Conservation (phyloP, 2,113 vertebrate genomes). For the Meriones unguiculatus region DNA sequence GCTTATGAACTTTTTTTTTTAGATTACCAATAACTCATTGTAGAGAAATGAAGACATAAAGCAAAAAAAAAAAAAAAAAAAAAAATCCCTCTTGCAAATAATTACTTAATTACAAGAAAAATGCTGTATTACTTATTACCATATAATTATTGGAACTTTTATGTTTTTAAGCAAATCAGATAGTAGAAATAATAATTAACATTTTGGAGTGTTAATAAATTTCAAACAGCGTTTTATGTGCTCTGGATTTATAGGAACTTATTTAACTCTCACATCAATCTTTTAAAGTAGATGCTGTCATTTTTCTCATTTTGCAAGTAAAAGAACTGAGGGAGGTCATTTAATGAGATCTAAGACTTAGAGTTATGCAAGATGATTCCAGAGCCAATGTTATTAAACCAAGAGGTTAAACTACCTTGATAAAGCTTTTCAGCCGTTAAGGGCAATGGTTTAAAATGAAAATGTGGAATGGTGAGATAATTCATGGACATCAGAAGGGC, state of each 20-base stretch:
- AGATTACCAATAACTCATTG: constrained; percentile 63
- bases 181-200: neutral
- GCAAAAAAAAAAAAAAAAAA: constrained; percentile 36
- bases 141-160: neutral
- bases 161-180: neutral
- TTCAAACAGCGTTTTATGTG: constrained; percentile 2
- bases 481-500: neutral
- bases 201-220: constrained; percentile 15
- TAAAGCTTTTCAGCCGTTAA: neutral
- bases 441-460: neutral
- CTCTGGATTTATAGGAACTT: constrained; percentile 8
- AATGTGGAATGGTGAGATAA: neutral
- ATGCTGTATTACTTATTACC: neutral
- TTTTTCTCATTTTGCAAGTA: neutral
- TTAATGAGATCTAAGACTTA: neutral
- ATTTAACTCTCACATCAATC: neutral
- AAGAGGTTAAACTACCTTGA: neutral
- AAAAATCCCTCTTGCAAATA: constrained; percentile 20
- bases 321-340: neutral
- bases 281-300: neutral
- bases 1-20: constrained; percentile 54
- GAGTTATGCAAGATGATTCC: neutral
- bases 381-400: neutral
- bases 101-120: constrained; percentile 1
- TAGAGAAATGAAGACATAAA: constrained; percentile 70